A percentile compares a stretch with the other conserved stretches of the same genome.
These are phyloP conservation scores for Haemorhous mexicanus DNA, from an alignment of 2,113 vertebrate genomes.

Conservation along the genomic window DNA sequence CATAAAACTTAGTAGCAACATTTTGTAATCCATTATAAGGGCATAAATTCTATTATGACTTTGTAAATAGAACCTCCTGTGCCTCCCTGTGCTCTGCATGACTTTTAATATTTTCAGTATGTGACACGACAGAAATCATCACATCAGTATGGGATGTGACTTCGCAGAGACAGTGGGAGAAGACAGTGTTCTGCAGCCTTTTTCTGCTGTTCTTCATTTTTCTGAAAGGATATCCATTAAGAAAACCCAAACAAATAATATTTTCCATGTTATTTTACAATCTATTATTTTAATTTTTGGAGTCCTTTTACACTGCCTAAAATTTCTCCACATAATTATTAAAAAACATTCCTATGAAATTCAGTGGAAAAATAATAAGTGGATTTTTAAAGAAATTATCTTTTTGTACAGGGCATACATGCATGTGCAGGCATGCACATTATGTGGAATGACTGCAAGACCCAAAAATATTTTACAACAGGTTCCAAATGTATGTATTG, in stretches of 20 bases:
- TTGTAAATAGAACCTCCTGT: background rate
- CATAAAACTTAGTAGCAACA: background rate
- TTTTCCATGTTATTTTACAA: background rate
- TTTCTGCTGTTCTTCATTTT: background rate
- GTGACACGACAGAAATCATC: background rate
- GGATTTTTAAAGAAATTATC: background rate
- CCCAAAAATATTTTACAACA: background rate
- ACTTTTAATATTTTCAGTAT: background rate
- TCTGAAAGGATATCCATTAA: background rate
- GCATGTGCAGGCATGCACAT: fast-evolving
- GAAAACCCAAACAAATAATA: background rate
- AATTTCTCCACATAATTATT: background rate
- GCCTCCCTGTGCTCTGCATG: background rate
- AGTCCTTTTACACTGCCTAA: background rate
- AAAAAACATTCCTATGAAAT: background rate
- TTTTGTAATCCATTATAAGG: background rate
- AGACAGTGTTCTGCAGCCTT: background rate
- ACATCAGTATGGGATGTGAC: background rate
- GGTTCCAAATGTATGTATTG: background rate
- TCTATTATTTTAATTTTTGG: background rate
- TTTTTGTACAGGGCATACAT: background rate
- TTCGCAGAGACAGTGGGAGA: background rate
- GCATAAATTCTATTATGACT: background rate
- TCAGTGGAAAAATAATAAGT: background rate
- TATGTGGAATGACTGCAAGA: background rate